Base-by-base conservation (phyloP, 2,888 invertebrate species). In the Hyposoter dolosus region DNA sequence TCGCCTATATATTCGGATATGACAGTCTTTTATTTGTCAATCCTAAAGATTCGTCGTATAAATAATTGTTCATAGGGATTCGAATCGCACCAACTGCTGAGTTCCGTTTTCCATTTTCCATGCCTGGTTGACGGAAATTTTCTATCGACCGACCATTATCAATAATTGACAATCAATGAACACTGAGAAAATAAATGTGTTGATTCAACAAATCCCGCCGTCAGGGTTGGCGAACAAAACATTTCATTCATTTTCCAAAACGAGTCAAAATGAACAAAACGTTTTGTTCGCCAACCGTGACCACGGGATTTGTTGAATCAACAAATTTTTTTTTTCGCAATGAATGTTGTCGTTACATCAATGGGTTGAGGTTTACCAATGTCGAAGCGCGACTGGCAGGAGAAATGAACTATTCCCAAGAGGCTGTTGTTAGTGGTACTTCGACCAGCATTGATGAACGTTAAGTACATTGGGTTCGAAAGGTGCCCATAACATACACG, bases 361-460 rank as follows among this genome's bases (percentile, higher is more conserved):
- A 45, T 83, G n/a, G 45, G 78, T 82, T 83, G 56, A 75, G 65
- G 84, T 66, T 65, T 53, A n/a, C 19, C 43, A 56, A 45, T 79
- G 76, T 82, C 71, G 40, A 82, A 45, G 72, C 79, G 66, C 47
- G 50, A 40, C 56, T 56, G 75, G 32, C 66, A 66, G 35, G 66
- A 68, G 76, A 65, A 86, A 81, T 77, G 77, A 35, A 45, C 53
- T 83, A 45, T n/a, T 68, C 40, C 47, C 32, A 63, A 28, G 45
- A 75, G 4, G 7, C 45, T 56, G 45, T n/a, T 56, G 66, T 71
- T 77, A 43, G 81, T 66, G 72, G 77, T 50, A 28, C 72, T 66
- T 72, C 32, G 66, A 47, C 12, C 76, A 68, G 47, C 50, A 66
- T 78, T 80, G 78, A 86, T 82, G 84, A 84, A 84, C 82, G 78